Percentiles rank a stretch among this genome's conserved stretches.
These are phyloP conservation scores for Globia sparganii DNA, from an alignment of 2,888 invertebrate genomes.

Conservation along the genomic window DNA sequence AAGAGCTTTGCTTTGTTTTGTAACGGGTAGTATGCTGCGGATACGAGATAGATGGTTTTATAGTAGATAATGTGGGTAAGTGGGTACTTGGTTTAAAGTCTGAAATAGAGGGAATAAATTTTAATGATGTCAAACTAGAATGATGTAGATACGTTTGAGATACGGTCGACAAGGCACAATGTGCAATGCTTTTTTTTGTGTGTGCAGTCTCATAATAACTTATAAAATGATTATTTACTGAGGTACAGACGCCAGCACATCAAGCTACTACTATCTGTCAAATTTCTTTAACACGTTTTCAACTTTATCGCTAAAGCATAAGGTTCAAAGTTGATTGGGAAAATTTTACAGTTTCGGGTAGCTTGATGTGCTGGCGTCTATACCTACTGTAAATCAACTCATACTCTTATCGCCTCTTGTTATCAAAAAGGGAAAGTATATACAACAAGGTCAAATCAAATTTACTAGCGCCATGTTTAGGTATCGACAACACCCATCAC, in stretches of 20 bases:
- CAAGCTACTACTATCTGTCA: too few relatives aligned
- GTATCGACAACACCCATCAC: background rate
- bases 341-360: too few relatives aligned
- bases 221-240: background rate
- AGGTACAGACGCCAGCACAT: too few relatives aligned
- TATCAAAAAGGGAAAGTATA: background rate
- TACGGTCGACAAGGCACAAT: too few relatives aligned
- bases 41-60: conserved; percentile 27
- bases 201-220: background rate
- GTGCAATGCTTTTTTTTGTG: background rate
- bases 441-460: background rate
- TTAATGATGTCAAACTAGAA: background rate
- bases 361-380: too few relatives aligned
- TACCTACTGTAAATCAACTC: background rate
- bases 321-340: too few relatives aligned
- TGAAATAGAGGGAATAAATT: conserved; percentile 7
- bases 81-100: conserved; percentile 6
- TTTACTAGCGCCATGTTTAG: background rate
- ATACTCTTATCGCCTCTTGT: background rate
- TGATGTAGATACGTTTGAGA: background rate
- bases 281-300: too few relatives aligned
- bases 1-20: conserved; percentile 59
- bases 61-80: conserved; percentile 25
- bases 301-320: too few relatives aligned
- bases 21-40: conserved; percentile 26